Evolutionary conservation across 2,113 vertebrate species (phyloP).

Genomic region (Meles meles): DNA sequence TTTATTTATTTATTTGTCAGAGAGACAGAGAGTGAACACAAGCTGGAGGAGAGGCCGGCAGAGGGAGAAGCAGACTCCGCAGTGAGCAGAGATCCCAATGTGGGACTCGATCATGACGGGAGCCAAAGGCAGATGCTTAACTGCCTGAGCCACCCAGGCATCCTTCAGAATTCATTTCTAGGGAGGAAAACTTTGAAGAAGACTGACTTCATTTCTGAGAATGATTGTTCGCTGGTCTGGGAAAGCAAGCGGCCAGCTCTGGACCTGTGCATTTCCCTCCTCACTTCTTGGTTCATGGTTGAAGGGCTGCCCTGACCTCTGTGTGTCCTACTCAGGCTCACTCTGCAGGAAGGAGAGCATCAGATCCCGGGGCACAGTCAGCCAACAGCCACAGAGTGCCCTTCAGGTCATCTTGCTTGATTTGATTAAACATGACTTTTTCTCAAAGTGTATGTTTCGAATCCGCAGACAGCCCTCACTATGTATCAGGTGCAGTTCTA

Average conservation of each 20-base stretch:
- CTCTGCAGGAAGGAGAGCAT: not conserved
- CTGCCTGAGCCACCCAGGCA: not conserved
- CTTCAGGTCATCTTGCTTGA: not conserved
- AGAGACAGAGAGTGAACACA: not conserved
- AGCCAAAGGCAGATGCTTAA: not conserved
- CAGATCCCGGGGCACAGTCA: not conserved
- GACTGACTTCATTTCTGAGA: not conserved
- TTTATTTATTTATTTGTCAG: not conserved
- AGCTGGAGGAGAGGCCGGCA: not conserved
- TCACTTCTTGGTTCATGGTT: not conserved
- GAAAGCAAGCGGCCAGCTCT: not conserved
- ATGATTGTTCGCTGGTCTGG: not conserved
- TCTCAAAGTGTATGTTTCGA: not conserved
- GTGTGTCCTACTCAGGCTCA: not conserved
- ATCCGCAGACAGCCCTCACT: not conserved
- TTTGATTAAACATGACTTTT: not conserved
- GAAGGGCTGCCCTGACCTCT: not conserved
- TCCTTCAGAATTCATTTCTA: not conserved
- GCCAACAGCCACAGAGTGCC: not conserved
- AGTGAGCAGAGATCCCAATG: too few species aligned
- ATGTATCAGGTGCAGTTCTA: not conserved
- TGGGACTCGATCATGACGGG: too few species aligned
- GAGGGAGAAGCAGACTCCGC: not conserved
- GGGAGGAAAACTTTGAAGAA: not conserved
- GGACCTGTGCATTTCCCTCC: not conserved